phyloP scores from a whole-genome alignment of 2,797 vertebrate species.

The Chanos chanos region DNA sequence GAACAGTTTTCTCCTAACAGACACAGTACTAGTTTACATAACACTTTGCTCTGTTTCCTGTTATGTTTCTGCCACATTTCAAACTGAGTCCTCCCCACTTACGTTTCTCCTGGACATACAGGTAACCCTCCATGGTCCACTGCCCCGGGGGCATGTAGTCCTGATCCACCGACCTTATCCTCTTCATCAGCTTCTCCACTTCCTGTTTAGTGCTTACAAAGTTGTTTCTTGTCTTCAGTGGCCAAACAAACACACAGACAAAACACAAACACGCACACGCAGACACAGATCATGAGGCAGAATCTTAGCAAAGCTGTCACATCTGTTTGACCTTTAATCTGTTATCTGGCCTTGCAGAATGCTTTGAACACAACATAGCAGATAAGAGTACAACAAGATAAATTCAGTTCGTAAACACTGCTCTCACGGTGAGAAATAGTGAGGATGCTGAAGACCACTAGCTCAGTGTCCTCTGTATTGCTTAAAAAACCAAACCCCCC shows the following conservation, averaged over 20 bases:
- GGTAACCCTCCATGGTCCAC: conserved; percentile 94
- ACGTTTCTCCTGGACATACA: conserved; percentile 98
- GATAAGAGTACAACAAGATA: background rate
- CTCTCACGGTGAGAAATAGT: too few relatives aligned
- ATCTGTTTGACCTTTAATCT: background rate
- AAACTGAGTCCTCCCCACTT: too few relatives aligned
- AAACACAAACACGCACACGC: conserved; percentile 15
- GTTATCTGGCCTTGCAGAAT: background rate
- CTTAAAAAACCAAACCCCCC: too few relatives aligned
- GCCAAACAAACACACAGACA: background rate
- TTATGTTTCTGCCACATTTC: too few relatives aligned
- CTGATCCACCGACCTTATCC: conserved; percentile 91
- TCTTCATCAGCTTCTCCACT: conserved; percentile 93
- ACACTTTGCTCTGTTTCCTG: too few relatives aligned
- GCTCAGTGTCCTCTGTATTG: too few relatives aligned
- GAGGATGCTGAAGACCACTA: too few relatives aligned
- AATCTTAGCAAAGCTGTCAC: background rate
- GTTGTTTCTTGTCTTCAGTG: conserved; percentile 88
- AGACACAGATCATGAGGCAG: background rate
- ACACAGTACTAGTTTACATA: too few relatives aligned
- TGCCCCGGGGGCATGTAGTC: conserved; percentile 88
- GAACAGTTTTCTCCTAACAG: too few relatives aligned
- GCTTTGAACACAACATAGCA: background rate
- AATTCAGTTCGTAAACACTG: too few relatives aligned
- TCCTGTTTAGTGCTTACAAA: conserved; percentile 95